These are phyloP conservation scores for Cydia splendana DNA, from an alignment of 1,140 invertebrate genomes.

Conservation along the genomic window DNA sequence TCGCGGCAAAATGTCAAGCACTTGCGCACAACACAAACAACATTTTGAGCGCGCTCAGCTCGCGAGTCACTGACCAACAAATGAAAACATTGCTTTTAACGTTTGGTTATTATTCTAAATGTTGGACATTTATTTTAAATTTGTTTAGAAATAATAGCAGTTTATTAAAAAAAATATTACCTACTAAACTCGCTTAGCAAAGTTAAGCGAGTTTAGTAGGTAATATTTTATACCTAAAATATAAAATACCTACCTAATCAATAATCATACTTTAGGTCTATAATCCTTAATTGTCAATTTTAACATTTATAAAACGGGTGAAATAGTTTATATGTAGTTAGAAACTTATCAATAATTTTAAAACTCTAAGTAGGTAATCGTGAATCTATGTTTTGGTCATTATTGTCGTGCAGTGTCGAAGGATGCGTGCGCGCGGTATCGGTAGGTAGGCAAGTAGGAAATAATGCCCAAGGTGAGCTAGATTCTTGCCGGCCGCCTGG, in stretches of 20 bases:
- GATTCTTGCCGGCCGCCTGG: slow-evolving; percentile 58
- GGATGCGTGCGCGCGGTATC: slow-evolving; percentile 42
- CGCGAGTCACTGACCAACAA: slow-evolving; percentile 9
- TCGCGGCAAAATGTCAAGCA: not conserved
- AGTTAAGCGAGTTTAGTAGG: too few relatives aligned
- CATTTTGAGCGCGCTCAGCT: slow-evolving; percentile 12
- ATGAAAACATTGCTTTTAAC: slow-evolving; percentile 15
- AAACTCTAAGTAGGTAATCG: too few relatives aligned
- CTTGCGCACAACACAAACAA: slow-evolving; percentile 24
- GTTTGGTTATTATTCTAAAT: not conserved
- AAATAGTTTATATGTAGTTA: too few relatives aligned
- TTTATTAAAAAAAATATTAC: not conserved
- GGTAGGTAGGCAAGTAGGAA: slow-evolving; percentile 66
- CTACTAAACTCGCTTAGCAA: too few relatives aligned
- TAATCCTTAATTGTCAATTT: slow-evolving; percentile 27
- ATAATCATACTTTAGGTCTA: not conserved
- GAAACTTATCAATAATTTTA: too few relatives aligned
- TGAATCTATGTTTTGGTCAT: not conserved
- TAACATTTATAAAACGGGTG: too few relatives aligned
- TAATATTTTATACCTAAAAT: too few relatives aligned
- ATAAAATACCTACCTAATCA: not conserved
- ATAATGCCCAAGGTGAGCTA: slow-evolving; percentile 68
- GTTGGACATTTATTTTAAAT: not conserved
- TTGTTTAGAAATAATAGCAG: too few relatives aligned
- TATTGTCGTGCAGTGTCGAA: slow-evolving; percentile 37